A percentile compares a stretch with the other conserved stretches of the same genome.
Conservation (phyloP, 2,888 invertebrate species). For the Gasteruption jaculator region DNA sequence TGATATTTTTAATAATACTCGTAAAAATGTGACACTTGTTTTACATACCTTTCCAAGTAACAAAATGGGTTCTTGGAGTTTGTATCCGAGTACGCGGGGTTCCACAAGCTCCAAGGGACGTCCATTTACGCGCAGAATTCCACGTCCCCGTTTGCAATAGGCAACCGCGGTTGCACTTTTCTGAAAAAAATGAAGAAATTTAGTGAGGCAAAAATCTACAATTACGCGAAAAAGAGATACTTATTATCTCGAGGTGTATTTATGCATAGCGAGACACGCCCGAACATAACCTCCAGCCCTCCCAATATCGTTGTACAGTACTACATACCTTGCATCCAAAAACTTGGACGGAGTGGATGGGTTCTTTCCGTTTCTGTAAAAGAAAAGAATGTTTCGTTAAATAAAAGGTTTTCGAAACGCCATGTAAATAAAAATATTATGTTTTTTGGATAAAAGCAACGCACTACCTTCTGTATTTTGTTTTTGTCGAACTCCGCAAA, state of each 20-base stretch:
- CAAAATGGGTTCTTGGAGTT: slow-evolving; percentile 87
- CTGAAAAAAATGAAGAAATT: slow-evolving; percentile 58
- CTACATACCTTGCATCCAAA: slow-evolving; percentile 90
- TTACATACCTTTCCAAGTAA: slow-evolving; percentile 77
- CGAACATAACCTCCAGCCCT: slow-evolving; percentile 26
- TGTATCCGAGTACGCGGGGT: slow-evolving; percentile 93
- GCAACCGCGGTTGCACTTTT: slow-evolving; percentile 99
- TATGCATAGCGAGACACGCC: slow-evolving; percentile 22
- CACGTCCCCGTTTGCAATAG: slow-evolving; percentile 95
- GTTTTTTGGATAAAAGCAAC: slow-evolving; percentile 9
- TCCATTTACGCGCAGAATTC: slow-evolving; percentile 93
- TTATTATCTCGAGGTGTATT: too few relatives aligned
- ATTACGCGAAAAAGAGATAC: too few relatives aligned
- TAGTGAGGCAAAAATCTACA: too few relatives aligned
- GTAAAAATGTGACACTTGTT: too few relatives aligned
- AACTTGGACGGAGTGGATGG: slow-evolving; percentile 92
- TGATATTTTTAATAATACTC: too few relatives aligned
- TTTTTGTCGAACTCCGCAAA: too few relatives aligned
- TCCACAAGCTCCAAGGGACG: slow-evolving; percentile 94
- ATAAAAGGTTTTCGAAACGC: slow-evolving; percentile 14
- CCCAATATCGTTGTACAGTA: slow-evolving; percentile 5
- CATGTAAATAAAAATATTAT: neutral
- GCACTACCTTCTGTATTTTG: slow-evolving; percentile 48
- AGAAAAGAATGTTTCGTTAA: slow-evolving; percentile 27
- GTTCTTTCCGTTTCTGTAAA: slow-evolving; percentile 74